These are phyloP conservation scores for Oncorhynchus nerka DNA, from an alignment of 2,113 vertebrate genomes.

Conservation along the genomic window DNA sequence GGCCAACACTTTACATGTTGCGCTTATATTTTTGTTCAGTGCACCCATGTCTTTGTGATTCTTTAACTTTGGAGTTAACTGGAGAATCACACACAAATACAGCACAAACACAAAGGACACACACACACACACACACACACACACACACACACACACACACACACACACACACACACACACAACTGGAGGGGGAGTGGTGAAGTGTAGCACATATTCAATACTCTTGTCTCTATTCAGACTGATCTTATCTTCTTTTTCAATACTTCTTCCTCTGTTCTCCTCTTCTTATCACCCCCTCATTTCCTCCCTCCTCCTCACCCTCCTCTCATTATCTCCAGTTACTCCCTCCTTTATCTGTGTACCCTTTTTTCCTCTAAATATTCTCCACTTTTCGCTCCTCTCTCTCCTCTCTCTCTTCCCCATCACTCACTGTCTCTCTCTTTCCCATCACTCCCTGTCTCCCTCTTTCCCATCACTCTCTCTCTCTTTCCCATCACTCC, in stretches of 20 bases:
- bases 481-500: too few relatives aligned
- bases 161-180: too few relatives aligned
- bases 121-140: not conserved
- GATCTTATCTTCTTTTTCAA: not conserved
- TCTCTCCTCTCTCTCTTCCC: not conserved
- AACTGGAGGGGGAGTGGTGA: not conserved
- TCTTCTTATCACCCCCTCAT: not conserved
- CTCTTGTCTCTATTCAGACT: not conserved
- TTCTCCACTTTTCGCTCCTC: not conserved
- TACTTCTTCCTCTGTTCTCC: not conserved
- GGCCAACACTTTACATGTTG: too few relatives aligned
- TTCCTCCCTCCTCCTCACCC: not conserved
- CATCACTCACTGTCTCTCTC: not conserved
- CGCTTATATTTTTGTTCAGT: too few relatives aligned
- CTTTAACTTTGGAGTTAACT: not conserved
- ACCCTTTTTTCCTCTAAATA: too few relatives aligned
- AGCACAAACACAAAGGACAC: not conserved
- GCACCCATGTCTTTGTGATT: not conserved
- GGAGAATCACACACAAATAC: not conserved
- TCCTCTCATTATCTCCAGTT: not conserved
- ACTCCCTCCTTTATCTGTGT: not conserved
- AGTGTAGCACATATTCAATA: too few relatives aligned
- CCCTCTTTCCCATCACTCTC: too few relatives aligned
- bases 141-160: too few relatives aligned
- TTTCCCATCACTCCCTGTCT: too few relatives aligned